These are phyloP conservation scores for Antheraea yamamai DNA, from an alignment of 2,888 invertebrate species.

Conservation along the genomic window DNA sequence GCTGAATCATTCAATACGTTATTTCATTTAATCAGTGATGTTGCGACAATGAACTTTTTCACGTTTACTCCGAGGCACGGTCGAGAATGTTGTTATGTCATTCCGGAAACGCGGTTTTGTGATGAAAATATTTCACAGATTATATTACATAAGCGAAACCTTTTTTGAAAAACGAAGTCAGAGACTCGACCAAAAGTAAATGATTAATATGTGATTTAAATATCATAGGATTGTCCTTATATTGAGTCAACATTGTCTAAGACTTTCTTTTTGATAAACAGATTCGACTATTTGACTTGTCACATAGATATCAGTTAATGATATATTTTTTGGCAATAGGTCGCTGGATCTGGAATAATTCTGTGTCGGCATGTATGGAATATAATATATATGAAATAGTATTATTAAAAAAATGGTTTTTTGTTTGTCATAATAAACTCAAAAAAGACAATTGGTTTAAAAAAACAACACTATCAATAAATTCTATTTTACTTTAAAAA, in stretches of 20 bases:
- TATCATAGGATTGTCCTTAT: background rate
- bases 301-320: too few species aligned
- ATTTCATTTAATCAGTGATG: slow-evolving; percentile 19
- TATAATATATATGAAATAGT: too few species aligned
- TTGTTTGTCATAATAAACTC: too few species aligned
- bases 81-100: slow-evolving; percentile 6
- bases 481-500: too few species aligned
- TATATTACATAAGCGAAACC: background rate
- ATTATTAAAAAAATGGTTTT: too few species aligned
- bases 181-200: too few species aligned
- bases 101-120: slow-evolving; percentile 13
- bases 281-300: background rate
- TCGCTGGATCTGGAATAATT: too few species aligned
- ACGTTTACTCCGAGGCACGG: slow-evolving; percentile 2
- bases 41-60: slow-evolving; percentile 11
- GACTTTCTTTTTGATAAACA: background rate
- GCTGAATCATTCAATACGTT: slow-evolving; percentile 43
- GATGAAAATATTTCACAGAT: slow-evolving; percentile 5
- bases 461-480: too few species aligned
- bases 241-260: background rate
- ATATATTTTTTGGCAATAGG: too few species aligned
- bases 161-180: background rate
- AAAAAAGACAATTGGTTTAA: too few species aligned
- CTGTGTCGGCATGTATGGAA: too few species aligned
- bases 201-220: too few species aligned